Conservation (phyloP, 2,113 vertebrate species). For the Desmodus rotundus region DNA sequence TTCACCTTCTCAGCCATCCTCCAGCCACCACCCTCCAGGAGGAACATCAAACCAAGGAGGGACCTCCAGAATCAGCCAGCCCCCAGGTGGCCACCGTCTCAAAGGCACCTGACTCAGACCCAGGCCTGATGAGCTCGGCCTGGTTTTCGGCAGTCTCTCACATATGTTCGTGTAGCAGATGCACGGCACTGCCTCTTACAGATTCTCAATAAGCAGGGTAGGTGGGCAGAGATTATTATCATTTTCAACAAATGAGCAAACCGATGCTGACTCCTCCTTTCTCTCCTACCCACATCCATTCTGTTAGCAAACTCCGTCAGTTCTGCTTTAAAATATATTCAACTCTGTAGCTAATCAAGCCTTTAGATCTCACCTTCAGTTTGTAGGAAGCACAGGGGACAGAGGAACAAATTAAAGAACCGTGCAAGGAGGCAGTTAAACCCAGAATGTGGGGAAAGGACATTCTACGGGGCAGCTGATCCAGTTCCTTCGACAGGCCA, state of each 20-base stretch:
- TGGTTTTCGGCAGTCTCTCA: background rate
- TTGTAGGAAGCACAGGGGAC: background rate
- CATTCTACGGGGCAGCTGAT: background rate
- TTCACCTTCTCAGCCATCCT: background rate
- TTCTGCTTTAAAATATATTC: conserved; percentile 1
- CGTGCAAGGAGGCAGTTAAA: background rate
- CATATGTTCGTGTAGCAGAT: accelerated
- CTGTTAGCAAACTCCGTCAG: background rate
- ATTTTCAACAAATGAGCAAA: background rate
- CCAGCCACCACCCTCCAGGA: background rate
- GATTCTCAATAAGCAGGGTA: background rate
- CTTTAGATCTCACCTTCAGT: background rate
- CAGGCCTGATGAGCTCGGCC: background rate
- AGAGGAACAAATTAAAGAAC: background rate
- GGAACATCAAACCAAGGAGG: background rate
- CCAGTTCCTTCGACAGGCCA: background rate
- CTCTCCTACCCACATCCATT: background rate
- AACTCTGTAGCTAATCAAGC: background rate
- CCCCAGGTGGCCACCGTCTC: background rate
- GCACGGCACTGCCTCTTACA: background rate
- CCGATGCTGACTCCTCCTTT: background rate
- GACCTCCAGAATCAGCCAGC: background rate
- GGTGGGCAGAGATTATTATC: background rate
- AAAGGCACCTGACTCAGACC: background rate
- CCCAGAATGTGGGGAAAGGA: background rate